phyloP scores from a whole-genome alignment of 2,888 invertebrate genomes.

The Scelioninae gen. 2 region DNA sequence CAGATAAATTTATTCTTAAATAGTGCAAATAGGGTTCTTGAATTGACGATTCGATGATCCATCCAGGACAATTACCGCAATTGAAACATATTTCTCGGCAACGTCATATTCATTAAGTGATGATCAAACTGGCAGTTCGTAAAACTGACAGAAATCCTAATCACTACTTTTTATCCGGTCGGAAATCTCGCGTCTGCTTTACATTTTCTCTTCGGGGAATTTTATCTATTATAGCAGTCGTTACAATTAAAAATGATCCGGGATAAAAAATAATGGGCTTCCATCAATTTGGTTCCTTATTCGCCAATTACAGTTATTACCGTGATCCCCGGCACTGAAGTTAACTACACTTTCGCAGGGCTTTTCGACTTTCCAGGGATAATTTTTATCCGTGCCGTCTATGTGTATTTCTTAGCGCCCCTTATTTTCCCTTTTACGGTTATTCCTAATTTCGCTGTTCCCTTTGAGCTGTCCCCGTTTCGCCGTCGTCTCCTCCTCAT shows the following conservation, averaged over 20 bases:
- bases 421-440: slow-evolving; percentile 51
- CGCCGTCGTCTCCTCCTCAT: slow-evolving; percentile 49
- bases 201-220: too few relatives aligned
- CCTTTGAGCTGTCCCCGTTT: slow-evolving; percentile 54
- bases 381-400: slow-evolving; percentile 70
- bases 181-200: not conserved
- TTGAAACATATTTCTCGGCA: too few relatives aligned
- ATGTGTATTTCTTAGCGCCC: slow-evolving; percentile 56
- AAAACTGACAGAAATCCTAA: too few relatives aligned
- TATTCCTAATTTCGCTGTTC: slow-evolving; percentile 57
- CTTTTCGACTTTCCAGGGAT: slow-evolving; percentile 71
- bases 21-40: too few relatives aligned
- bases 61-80: too few relatives aligned
- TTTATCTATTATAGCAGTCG: not conserved
- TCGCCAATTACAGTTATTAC: slow-evolving; percentile 58
- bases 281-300: slow-evolving; percentile 48
- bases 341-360: slow-evolving; percentile 72
- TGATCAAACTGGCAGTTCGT: too few relatives aligned
- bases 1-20: too few relatives aligned
- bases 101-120: too few relatives aligned
- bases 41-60: too few relatives aligned
- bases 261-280: slow-evolving; percentile 50
- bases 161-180: too few relatives aligned
- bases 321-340: slow-evolving; percentile 58
- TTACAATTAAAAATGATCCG: slow-evolving; percentile 41